Evolutionary conservation across 2,113 vertebrate genomes (phyloP).

Genomic region (Cebidichthys violaceus): DNA sequence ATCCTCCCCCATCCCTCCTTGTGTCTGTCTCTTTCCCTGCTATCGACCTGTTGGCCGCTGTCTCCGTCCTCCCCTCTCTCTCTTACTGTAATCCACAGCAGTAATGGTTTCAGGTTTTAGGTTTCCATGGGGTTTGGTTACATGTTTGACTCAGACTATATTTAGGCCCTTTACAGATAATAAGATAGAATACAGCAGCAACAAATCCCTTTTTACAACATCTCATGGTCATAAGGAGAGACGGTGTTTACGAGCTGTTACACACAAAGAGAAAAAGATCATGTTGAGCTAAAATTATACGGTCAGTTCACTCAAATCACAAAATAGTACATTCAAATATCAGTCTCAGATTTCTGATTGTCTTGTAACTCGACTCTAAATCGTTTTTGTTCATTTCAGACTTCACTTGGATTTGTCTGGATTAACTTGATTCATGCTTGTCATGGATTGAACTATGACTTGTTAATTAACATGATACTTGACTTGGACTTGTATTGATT

Average conservation of each 20-base stretch:
- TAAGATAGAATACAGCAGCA: neutral
- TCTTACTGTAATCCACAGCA: slow-evolving; percentile 46
- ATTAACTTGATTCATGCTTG: neutral
- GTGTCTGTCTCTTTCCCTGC: slow-evolving; percentile 35
- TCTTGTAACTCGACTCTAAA: neutral
- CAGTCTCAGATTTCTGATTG: too few relatives aligned
- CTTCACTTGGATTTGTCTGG: neutral
- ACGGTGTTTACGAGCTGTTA: neutral
- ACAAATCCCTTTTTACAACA: neutral
- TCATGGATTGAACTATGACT: neutral
- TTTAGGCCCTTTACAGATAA: neutral
- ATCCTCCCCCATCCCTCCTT: slow-evolving; percentile 5
- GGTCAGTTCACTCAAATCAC: neutral
- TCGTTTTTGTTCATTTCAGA: neutral
- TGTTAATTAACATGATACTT: neutral
- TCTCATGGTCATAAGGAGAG: neutral
- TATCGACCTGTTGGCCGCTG: slow-evolving; percentile 41
- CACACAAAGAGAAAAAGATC: neutral
- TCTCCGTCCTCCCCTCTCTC: slow-evolving; percentile 3
- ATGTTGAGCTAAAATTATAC: too few relatives aligned
- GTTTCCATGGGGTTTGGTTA: slow-evolving; percentile 25
- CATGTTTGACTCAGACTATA: slow-evolving; percentile 2
- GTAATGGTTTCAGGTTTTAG: slow-evolving; percentile 36
- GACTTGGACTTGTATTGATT: neutral
- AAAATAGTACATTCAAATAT: neutral